Evolutionary conservation across 2,113 vertebrate genomes (phyloP).

Genomic region (Candoia aspera): DNA sequence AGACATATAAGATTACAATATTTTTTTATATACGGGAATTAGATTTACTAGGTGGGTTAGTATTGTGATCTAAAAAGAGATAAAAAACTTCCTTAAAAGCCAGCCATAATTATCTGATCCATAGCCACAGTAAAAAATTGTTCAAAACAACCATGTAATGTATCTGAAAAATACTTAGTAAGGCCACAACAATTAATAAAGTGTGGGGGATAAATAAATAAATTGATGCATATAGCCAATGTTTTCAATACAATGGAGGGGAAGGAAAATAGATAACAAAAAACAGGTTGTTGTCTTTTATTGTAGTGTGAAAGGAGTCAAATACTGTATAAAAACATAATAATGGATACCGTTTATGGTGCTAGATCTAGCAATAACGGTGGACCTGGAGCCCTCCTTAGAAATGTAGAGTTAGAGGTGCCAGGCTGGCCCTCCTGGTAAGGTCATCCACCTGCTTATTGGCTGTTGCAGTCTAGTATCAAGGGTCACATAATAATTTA

Average conservation of each 20-base stretch:
- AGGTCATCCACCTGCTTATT: neutral
- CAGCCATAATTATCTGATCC: neutral
- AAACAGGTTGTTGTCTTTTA: neutral
- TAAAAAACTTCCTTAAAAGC: neutral
- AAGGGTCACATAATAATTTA: neutral
- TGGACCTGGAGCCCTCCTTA: neutral
- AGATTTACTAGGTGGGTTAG: neutral
- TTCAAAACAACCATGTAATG: neutral
- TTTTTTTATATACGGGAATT: neutral
- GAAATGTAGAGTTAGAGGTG: neutral
- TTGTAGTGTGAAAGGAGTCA: neutral
- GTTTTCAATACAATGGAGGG: neutral
- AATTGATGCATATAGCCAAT: neutral
- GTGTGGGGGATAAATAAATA: neutral
- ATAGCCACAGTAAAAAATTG: neutral
- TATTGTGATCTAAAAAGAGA: neutral
- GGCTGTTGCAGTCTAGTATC: neutral
- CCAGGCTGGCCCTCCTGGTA: neutral
- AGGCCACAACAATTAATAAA: neutral
- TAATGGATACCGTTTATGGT: neutral
- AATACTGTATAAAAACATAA: neutral
- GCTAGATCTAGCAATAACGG: neutral
- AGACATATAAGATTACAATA: neutral
- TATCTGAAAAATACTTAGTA: neutral
- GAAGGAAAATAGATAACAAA: neutral